Percentiles rank a stretch among this genome's conserved stretches.
phyloP scores from a whole-genome alignment of 2,888 invertebrate species.

The Philaethria dido region DNA sequence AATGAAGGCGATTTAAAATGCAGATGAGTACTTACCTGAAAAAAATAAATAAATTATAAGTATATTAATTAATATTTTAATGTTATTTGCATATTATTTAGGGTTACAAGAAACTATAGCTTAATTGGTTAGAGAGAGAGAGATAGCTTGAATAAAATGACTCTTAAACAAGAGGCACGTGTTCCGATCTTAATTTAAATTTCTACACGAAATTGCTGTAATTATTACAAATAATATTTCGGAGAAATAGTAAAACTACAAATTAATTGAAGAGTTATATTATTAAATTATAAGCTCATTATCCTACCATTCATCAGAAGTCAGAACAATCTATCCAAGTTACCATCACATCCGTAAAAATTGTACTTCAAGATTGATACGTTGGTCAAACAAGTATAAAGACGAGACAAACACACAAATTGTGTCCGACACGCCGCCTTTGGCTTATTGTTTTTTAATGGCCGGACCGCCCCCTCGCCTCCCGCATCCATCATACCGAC shows the following conservation, averaged over 20 bases:
- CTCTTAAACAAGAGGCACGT: too few relatives aligned
- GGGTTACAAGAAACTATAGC: not conserved
- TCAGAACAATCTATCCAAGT: constrained; percentile 1
- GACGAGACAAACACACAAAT: constrained; percentile 71
- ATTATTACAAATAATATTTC: not conserved
- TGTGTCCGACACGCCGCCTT: constrained; percentile 71
- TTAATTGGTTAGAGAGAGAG: too few relatives aligned
- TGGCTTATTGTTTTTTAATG: constrained; percentile 82
- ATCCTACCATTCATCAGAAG: not conserved
- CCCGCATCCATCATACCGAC: constrained; percentile 71
- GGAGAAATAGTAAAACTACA: not conserved
- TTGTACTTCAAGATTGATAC: constrained; percentile 42
- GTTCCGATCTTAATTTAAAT: not conserved
- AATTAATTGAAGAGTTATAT: not conserved
- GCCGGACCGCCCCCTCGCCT: constrained; percentile 68
- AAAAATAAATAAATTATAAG: constrained; percentile 1
- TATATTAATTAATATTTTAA: not conserved
- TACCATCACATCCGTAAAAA: constrained; percentile 14
- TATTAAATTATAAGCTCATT: constrained; percentile 30
- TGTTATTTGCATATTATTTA: not conserved
- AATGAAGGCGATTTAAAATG: not conserved
- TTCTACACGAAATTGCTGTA: not conserved
- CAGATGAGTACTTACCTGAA: constrained; percentile 33
- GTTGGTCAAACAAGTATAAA: constrained; percentile 56
- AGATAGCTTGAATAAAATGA: too few relatives aligned